Base-by-base conservation (phyloP, 2,888 invertebrate species). In the Phaedon cochleariae region DNA sequence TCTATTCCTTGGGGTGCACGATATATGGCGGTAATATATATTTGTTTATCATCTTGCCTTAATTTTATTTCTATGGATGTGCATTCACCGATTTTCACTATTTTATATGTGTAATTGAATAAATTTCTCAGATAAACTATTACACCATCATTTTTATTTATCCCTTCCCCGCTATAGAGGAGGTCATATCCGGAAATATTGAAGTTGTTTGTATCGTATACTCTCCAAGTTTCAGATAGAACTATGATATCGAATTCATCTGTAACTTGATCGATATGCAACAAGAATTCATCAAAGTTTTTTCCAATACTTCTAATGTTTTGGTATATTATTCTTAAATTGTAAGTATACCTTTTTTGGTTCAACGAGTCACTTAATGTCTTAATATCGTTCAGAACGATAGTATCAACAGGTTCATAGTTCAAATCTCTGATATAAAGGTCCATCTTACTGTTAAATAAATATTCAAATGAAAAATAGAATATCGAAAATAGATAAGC, bases 301-400 rank as follows among this genome's bases (percentile, higher is more conserved):
- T 49, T 49, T 18, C 21, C 49, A 34, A 59, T 26, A 58, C 58
- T 58, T 7, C 46, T 58, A 29, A 58, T 58, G 15, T 58, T 58
- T 12, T 58, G 37, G 58, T 57, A 45, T 26, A 52, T 29, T n/a
- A 52, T 22, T 52, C 29, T 52, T 3, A 29, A 52, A 26, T 52
- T 52, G 52, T 52, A 15, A 29, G 2, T 29, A 52, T 52, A 52
- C 31, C 20, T 52, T 52, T 46, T 29, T 52, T 29, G 29, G 29
- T 52, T 52, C 52, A 52, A 52, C 18, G 17, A 29, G 29, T n/a
- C n/a, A 52, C 52, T 29, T 52, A 29, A 10, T 52, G 17, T 15
- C 29, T 9, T 7, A 51, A 29, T 52, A 52, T 52, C 29, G 20
- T 52, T 52, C 52, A 52, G 29, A 10, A 52, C 52, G 15, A 52